These are phyloP conservation scores for Triplophysa rosa DNA, from an alignment of 2,113 vertebrate species.

Conservation along the genomic window DNA sequence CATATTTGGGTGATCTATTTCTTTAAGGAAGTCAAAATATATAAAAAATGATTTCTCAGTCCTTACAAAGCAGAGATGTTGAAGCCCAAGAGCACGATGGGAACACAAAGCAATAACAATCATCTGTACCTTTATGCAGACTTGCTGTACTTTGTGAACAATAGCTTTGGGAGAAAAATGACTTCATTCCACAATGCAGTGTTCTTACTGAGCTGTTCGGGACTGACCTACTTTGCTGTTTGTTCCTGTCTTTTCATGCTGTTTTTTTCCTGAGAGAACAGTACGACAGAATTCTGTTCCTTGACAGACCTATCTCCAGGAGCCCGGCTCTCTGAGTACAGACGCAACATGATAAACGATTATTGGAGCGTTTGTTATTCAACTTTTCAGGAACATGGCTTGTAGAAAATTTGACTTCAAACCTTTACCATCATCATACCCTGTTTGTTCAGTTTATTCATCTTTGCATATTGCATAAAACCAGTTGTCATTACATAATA, in stretches of 20 bases:
- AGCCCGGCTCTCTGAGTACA: constrained; percentile 38
- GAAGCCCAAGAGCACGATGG: neutral
- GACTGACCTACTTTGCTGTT: constrained; percentile 51
- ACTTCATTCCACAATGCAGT: constrained; percentile 36
- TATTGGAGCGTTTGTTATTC: constrained; percentile 45
- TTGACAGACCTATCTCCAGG: constrained; percentile 45
- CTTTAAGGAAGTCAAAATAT: neutral
- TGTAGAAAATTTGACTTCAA: constrained; percentile 27
- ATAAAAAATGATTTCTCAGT: neutral
- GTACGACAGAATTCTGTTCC: constrained; percentile 36
- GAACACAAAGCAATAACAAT: constrained; percentile 26
- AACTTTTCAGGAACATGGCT: constrained; percentile 34
- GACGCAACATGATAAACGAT: constrained; percentile 43
- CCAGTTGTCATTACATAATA: constrained; percentile 6
- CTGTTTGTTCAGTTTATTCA: constrained; percentile 16
- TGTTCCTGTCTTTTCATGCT: constrained; percentile 34
- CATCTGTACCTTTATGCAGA: constrained; percentile 26
- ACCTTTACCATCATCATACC: constrained; percentile 31
- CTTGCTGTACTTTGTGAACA: constrained; percentile 6
- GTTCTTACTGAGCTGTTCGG: constrained; percentile 20
- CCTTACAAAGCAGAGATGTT: neutral
- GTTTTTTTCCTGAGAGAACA: constrained; percentile 26
- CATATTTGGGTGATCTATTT: no score
- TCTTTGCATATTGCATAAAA: constrained; percentile 47
- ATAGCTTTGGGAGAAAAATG: constrained; percentile 12